Evolutionary conservation across 2,888 invertebrate species (phyloP).

Genomic region (Pseudococcus viburni): DNA sequence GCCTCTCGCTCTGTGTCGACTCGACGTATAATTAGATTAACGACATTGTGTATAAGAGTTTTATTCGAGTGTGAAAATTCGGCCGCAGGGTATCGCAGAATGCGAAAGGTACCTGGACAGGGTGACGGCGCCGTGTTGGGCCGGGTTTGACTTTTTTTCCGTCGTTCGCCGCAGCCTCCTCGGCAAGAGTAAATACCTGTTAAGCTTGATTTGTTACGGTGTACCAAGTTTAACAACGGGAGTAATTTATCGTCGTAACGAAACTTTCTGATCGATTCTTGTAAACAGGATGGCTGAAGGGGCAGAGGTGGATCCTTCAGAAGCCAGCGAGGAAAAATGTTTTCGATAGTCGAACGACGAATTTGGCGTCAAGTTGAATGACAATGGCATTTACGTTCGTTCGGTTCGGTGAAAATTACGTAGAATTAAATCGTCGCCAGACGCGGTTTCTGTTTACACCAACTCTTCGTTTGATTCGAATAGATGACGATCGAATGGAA

Average conservation of each 20-base stretch:
- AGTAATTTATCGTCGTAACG: constrained; percentile 40
- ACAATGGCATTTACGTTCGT: constrained; percentile 12
- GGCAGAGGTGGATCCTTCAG: neutral
- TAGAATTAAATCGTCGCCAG: neutral
- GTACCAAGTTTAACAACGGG: constrained; percentile 31
- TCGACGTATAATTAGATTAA: constrained; percentile 36
- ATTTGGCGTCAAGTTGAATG: constrained; percentile 24
- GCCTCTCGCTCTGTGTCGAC: neutral
- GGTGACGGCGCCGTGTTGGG: neutral
- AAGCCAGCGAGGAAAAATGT: neutral
- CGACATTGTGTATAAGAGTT: neutral
- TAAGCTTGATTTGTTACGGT: constrained; percentile 49
- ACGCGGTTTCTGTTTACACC: neutral
- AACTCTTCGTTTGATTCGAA: neutral
- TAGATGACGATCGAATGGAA: neutral
- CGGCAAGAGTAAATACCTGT: constrained; percentile 15
- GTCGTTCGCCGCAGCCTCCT: neutral
- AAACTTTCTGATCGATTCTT: constrained; percentile 43
- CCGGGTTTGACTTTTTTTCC: neutral
- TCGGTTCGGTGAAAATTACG: constrained; percentile 14
- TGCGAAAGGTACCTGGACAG: neutral
- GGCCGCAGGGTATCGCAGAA: constrained; percentile 17
- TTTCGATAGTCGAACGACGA: constrained; percentile 23
- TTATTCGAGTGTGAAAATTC: constrained; percentile 47
- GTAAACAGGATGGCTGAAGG: neutral